Evolutionary conservation across 2,888 invertebrate species (phyloP).

Genomic region (Auanema sp.): DNA sequence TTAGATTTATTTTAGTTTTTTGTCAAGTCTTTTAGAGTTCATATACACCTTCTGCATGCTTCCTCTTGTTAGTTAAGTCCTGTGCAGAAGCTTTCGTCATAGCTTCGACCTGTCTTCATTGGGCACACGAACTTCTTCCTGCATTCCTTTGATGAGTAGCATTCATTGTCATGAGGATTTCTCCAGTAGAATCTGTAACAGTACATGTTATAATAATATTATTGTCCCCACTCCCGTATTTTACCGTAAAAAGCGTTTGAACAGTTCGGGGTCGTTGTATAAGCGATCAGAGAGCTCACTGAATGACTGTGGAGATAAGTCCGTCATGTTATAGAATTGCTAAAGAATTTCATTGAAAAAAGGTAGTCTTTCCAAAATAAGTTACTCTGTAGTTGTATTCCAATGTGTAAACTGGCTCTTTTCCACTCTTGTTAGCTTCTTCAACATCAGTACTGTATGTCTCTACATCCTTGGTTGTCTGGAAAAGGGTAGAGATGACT

Average conservation of each 20-base stretch:
- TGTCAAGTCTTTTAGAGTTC: no score
- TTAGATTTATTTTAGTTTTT: no score
- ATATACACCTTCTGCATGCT: no score
- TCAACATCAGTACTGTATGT: conserved; percentile 51
- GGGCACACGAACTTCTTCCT: conserved; percentile 36
- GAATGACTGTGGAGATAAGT: conserved; percentile 52
- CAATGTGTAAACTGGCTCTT: conserved; percentile 41
- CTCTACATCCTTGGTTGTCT: conserved; percentile 50
- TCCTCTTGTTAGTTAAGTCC: conserved; percentile 5
- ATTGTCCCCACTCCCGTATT: no score
- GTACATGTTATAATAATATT: background rate
- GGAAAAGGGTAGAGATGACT: conserved; percentile 12
- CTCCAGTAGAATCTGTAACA: conserved; percentile 34
- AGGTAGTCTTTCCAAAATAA: background rate
- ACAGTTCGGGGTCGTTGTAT: conserved; percentile 36
- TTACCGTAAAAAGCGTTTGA: conserved; percentile 35
- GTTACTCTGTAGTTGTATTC: conserved; percentile 36
- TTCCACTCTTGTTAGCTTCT: conserved; percentile 41
- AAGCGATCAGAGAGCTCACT: conserved; percentile 43
- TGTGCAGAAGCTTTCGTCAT: conserved; percentile 42
- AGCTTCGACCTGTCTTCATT: conserved; percentile 42
- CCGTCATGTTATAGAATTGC: conserved; percentile 46
- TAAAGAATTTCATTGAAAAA: conserved; percentile 8
- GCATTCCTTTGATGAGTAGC: conserved; percentile 32
- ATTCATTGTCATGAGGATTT: conserved; percentile 40